These are phyloP conservation scores for Thamnophis elegans DNA, from an alignment of 2,797 vertebrate species.

Conservation along the genomic window DNA sequence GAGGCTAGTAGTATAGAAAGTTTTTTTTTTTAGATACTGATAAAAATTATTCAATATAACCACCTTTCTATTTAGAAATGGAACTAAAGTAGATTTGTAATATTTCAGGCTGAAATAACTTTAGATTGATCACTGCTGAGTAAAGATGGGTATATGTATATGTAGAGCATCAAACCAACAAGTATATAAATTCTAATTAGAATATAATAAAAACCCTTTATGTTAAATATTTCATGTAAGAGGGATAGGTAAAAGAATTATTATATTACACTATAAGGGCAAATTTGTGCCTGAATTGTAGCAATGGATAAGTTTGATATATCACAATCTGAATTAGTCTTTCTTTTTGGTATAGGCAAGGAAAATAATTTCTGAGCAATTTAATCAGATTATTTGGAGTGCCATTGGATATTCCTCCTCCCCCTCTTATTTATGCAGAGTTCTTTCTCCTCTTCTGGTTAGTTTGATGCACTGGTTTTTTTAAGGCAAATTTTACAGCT, in stretches of 20 bases:
- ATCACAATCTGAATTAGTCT: background rate
- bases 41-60: background rate
- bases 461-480: background rate
- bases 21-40: background rate
- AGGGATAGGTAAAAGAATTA: background rate
- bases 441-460: background rate
- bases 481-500: background rate
- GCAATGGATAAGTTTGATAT: background rate
- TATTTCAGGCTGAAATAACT: background rate
- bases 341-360: background rate
- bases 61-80: background rate
- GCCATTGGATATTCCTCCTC: background rate
- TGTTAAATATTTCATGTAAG: background rate
- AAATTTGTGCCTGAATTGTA: background rate
- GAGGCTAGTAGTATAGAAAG: background rate
- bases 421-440: background rate
- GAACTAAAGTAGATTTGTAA: background rate
- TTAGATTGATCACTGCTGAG: background rate
- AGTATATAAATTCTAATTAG: background rate
- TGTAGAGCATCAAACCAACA: background rate
- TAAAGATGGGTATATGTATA: background rate
- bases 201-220: background rate
- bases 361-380: background rate
- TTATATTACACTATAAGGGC: background rate
- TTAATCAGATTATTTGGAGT: background rate